phyloP scores from a whole-genome alignment of 92 coral and sea anemone genomes.

The Zoanthus sansibaricus region DNA sequence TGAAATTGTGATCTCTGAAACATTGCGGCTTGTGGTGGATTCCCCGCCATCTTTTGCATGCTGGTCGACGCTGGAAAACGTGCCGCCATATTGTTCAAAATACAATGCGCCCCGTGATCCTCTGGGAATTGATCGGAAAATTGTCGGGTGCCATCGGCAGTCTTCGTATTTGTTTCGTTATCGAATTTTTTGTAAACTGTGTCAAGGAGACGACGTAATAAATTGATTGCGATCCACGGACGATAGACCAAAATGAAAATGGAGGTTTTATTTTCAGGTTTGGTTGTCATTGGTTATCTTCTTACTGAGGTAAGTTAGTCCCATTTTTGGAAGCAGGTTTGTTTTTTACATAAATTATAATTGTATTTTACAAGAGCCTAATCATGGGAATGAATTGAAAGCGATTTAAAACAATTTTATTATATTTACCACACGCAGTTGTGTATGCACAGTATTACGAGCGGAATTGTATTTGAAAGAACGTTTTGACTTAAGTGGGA shows the following conservation, averaged over 20 bases:
- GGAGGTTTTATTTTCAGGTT: neutral
- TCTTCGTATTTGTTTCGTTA: neutral
- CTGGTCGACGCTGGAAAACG: conserved; percentile 92
- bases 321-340: no score
- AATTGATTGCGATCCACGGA: neutral
- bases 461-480: no score
- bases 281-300: conserved; percentile 2
- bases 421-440: no score
- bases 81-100: conserved; percentile 88
- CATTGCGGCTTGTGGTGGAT: conserved; percentile 89
- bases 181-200: neutral
- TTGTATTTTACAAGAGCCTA: no score
- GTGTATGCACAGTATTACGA: no score
- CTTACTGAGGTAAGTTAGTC: conserved; percentile 11
- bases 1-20: conserved; percentile 87
- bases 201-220: neutral
- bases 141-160: conserved; percentile 30
- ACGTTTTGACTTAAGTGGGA: no score
- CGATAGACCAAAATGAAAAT: neutral
- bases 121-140: neutral
- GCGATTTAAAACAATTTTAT: no score
- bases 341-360: no score
- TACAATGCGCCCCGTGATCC: conserved; percentile 70
- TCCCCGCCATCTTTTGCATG: conserved; percentile 93
- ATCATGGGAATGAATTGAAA: no score